phyloP scores from a whole-genome alignment of 2,113 vertebrate genomes.

The Tetrax tetrax region DNA sequence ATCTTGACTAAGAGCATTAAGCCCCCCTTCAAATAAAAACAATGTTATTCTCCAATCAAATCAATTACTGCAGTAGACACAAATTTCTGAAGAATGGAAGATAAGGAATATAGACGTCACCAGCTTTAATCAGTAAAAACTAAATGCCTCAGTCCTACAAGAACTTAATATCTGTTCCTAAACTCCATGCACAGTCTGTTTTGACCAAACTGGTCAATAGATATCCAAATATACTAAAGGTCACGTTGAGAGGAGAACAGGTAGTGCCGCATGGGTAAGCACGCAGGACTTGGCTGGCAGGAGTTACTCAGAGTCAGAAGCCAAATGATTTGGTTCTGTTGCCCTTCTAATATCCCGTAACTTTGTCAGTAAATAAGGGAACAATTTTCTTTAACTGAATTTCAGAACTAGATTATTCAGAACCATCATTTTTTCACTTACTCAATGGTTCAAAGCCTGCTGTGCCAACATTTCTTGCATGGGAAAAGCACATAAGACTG shows the following conservation, averaged over 20 bases:
- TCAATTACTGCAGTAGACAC: neutral
- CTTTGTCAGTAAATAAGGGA: neutral
- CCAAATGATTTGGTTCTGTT: neutral
- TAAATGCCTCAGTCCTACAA: neutral
- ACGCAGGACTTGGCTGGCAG: neutral
- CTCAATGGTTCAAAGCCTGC: neutral
- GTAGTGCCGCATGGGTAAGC: neutral
- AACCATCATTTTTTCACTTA: slow-evolving; percentile 13
- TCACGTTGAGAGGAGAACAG: accelerated
- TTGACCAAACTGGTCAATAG: neutral
- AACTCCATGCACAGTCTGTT: neutral
- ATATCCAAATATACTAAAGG: neutral
- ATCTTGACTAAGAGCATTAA: neutral
- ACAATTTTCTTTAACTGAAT: slow-evolving; percentile 3
- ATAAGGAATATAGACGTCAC: neutral
- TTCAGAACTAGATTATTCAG: slow-evolving; percentile 4
- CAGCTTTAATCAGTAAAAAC: neutral
- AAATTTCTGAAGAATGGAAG: neutral
- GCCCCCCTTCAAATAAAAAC: neutral
- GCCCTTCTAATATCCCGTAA: neutral
- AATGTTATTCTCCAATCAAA: neutral
- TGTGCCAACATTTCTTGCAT: neutral
- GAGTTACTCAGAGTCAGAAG: neutral
- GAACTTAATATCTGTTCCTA: neutral
- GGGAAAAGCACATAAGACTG: neutral